Evolutionary conservation across 2,797 vertebrate species (phyloP), one percentile per base, ranked within the genome.

Genomic region (Enteromius mattozi): DNA sequence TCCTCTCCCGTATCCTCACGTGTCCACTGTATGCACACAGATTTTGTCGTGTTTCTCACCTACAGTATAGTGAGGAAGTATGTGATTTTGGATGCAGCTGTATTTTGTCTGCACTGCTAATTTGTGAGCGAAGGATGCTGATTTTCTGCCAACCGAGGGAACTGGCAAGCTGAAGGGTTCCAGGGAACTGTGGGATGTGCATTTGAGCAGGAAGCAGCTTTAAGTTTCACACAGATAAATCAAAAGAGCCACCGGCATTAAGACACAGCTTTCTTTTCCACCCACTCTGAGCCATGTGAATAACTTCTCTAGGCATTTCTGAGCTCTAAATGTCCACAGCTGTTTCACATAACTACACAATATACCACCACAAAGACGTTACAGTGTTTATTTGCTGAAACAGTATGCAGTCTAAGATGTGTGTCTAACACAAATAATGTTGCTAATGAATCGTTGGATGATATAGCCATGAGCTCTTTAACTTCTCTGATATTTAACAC

Each of bases 201-300:
- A 75, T 51, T 74, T 75, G 27, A 75, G 72, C 70, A 49, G 42
- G 70, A 72, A 30, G 24, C 47, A 30, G 71, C 17, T 75, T 75
- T 54, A 10, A 47, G n/a, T 17, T 30, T 24, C 24, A 17, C 24
- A 75, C 30, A 75, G 47, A 56, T 17, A n/a, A 40, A 42, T 40
- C 17, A 27, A 61, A 76, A 7, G 49, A 76, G 2, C 33, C 49
- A 56, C 0, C 17, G 7, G 9, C 2, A 35, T 76, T 54, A 56
- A 6, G 49, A 30, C 51, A n/a, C 30, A 1, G 3, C n/a, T 37
- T 6, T 61, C 35, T 24, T 42, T 40, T 63, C 14, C 75, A 63
- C 35, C n/a, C 74, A 13, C 33, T 35, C 35, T 24, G 49, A 54
- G 4, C 5, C 30, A 35, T 37, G 4, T 77, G 35, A 42, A 77